Conservation (phyloP, 2,888 invertebrate genomes). For the Phytoseiulus persimilis region DNA sequence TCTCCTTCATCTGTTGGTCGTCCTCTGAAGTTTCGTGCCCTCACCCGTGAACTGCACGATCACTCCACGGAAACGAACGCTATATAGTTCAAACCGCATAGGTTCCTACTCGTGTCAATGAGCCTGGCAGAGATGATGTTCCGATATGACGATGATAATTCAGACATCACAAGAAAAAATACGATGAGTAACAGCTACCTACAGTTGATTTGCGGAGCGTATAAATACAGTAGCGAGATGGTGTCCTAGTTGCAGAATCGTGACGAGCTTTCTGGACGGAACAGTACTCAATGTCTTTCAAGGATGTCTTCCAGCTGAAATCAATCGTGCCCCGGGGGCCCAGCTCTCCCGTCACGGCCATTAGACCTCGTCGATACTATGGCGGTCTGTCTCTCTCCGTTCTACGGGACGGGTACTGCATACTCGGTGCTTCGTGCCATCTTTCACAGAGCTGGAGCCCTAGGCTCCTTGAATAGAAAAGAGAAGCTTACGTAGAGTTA, state of each 20-base stretch:
- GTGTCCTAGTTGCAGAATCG: neutral
- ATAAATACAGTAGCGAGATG: neutral
- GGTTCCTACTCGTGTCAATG: neutral
- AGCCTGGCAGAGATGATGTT: neutral
- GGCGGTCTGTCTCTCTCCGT: neutral
- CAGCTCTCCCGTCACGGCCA: neutral
- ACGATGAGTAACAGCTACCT: neutral
- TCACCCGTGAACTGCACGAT: neutral
- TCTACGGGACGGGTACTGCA: neutral
- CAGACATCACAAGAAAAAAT: neutral
- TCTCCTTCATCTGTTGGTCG: neutral
- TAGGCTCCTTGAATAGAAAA: neutral
- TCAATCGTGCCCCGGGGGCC: constrained; percentile 10
- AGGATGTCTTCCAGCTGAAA: constrained; percentile 39
- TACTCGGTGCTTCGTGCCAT: neutral
- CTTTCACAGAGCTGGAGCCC: neutral
- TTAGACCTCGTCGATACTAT: constrained; percentile 5
- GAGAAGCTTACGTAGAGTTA: neutral
- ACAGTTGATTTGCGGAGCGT: neutral
- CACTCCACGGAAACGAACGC: neutral
- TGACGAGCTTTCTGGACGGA: constrained; percentile 5
- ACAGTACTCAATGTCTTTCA: constrained; percentile 34
- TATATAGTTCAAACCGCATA: neutral
- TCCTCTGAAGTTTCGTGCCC: neutral
- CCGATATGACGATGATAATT: neutral